These are phyloP conservation scores for Aplidium turbinatum DNA, from an alignment of 23 tunicate species.

Conservation along the genomic window DNA sequence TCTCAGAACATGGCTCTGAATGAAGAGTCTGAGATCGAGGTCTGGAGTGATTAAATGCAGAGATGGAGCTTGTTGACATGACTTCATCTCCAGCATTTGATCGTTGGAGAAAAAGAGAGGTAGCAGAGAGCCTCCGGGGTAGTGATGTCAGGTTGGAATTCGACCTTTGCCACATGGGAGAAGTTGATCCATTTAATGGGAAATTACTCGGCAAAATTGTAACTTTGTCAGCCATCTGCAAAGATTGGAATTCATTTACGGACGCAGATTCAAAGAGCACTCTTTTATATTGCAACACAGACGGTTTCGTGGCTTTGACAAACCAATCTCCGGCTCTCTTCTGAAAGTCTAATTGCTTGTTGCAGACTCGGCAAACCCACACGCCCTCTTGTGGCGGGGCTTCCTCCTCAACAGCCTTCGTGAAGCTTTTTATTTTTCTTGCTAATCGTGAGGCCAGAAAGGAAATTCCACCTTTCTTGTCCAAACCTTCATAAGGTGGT, in stretches of 20 bases:
- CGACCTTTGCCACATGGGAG: neutral
- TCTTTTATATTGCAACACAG: slow-evolving; percentile 29
- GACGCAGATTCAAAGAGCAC: slow-evolving; percentile 1
- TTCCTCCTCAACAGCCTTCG: neutral
- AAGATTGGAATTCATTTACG: neutral
- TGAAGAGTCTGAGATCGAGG: slow-evolving; percentile 33
- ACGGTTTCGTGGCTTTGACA: slow-evolving; percentile 27
- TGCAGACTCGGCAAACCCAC: slow-evolving; percentile 79
- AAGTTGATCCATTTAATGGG: neutral
- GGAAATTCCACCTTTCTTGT: too few relatives aligned
- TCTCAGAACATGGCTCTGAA: neutral
- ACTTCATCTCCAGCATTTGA: too few relatives aligned
- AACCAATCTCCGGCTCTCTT: slow-evolving; percentile 85
- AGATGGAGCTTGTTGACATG: too few relatives aligned
- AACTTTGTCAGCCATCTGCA: neutral
- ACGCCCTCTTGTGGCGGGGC: too few relatives aligned
- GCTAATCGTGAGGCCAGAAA: too few relatives aligned
- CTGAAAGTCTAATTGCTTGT: slow-evolving; percentile 53
- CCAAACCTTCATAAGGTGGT: too few relatives aligned
- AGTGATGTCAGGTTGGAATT: neutral
- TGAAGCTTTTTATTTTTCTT: neutral
- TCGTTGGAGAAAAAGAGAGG: too few relatives aligned
- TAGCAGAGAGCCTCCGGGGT: too few relatives aligned
- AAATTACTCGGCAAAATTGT: neutral
- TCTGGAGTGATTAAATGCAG: neutral